Base-by-base conservation (phyloP, 2,113 vertebrate genomes). In the Tenebrosternarchus preto region DNA sequence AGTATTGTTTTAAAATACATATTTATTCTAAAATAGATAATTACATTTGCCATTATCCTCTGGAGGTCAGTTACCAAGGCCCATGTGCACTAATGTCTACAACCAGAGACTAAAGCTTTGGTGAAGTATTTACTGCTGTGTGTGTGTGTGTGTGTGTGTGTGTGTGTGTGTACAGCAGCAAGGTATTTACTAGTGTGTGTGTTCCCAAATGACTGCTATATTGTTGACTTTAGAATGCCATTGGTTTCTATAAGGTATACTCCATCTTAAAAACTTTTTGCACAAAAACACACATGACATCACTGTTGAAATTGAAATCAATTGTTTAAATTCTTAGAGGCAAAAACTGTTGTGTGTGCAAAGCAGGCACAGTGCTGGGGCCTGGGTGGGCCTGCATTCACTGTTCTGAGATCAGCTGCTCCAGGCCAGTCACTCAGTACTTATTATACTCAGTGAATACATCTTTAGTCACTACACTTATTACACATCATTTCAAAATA, bases 371-470 rank as follows among this genome's bases (percentile, higher is more conserved):
- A 90, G 90, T 68, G 19, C 20, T 68, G 31, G n/a, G 64, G 33
- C 33, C 33, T 68, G 64, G 61, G 9, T 57, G 11, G 15, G 43
- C 11, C 8, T 12, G 15, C 43, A 43, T 25, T 72, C n/a, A 5
- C 53, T 86, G 89, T 87, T 91, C 93, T 89, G 90, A 90, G 90
- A 93, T 91, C 85, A 90, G 90, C 90, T 89, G 91, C 92, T 92
- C 86, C 88, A 91, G 89, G 86, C 87, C 88, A 94, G 95, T 95
- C 94, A 93, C 95, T 95, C 95, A 92, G 92, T 93, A 94, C 95
- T 98, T 95, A 96, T 99, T 98, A 97, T 95, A 93, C 94, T 93
- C 93, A 96, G 96, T 98, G 96, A 96, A 98, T 98, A 97, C 96
- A 95, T 91, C 91, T 96, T 98, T 97, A 96, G 95, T 97, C 95